A percentile compares a stretch with the other conserved stretches of the same genome.
Conservation (phyloP, 2,113 vertebrate genomes). For the Dolichotis patagonum region DNA sequence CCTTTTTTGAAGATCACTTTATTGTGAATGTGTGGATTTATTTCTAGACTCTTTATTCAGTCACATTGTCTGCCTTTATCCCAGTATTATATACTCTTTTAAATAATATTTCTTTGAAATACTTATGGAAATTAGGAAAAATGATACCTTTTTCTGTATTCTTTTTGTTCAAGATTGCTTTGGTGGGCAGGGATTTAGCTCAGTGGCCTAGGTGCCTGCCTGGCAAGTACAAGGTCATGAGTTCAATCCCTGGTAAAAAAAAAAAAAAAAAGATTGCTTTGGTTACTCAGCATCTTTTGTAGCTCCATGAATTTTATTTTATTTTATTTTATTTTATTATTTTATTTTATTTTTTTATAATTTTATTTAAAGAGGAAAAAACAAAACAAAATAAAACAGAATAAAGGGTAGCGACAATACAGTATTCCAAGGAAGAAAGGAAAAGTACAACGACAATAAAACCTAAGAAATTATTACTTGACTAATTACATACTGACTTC, state of each 20-base stretch:
- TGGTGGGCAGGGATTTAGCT: too few species aligned
- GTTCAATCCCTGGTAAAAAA: too few species aligned
- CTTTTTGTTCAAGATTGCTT: background rate
- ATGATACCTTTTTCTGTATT: background rate
- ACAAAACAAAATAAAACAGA: too few species aligned
- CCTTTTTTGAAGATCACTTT: background rate
- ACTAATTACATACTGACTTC: too few species aligned
- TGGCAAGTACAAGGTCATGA: too few species aligned
- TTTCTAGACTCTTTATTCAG: background rate
- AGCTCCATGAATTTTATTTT: background rate
- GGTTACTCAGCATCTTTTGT: background rate
- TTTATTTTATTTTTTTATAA: too few species aligned
- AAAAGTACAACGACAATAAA: too few species aligned
- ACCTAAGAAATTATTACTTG: too few species aligned
- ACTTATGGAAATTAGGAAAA: background rate
- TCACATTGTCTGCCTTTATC: background rate
- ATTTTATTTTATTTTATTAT: background rate
- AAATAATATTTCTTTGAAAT: background rate
- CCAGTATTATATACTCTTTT: background rate
- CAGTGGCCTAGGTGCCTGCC: too few species aligned
- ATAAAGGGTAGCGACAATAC: too few species aligned
- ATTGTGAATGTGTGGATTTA: background rate
- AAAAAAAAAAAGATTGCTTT: background rate
- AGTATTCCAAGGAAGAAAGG: too few species aligned
- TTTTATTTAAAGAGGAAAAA: too few species aligned